phyloP scores from a whole-genome alignment of 2,113 vertebrate species.

The Chloebia gouldiae region DNA sequence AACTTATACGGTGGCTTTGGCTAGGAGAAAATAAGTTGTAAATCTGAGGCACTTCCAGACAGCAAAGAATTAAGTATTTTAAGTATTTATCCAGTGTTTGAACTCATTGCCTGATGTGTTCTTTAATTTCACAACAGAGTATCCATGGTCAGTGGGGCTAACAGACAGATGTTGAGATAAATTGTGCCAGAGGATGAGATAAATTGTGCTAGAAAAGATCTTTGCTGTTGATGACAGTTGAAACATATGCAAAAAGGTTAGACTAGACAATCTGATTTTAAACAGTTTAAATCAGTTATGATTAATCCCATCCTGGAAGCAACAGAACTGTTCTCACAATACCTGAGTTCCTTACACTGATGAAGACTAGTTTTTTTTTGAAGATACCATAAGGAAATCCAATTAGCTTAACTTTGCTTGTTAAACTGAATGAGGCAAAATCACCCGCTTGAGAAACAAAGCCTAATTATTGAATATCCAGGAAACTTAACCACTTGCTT shows the following conservation, averaged over 20 bases:
- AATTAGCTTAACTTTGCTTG: background rate
- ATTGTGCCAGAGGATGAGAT: background rate
- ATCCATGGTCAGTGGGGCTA: background rate
- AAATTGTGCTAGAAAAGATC: background rate
- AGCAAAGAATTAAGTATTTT: background rate
- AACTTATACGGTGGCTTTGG: background rate
- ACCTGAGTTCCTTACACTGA: background rate
- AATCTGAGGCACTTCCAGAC: background rate
- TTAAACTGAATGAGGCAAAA: constrained; percentile 8
- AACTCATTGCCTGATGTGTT: background rate
- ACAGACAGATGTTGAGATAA: background rate
- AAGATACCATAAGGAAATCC: background rate
- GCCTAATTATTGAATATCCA: background rate
- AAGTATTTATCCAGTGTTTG: background rate
- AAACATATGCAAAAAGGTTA: background rate
- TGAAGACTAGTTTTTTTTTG: background rate
- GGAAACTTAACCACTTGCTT: background rate
- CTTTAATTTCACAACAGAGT: background rate
- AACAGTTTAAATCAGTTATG: constrained; percentile 16
- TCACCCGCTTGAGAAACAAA: background rate
- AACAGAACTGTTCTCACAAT: background rate
- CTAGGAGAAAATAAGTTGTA: background rate
- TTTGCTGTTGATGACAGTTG: background rate
- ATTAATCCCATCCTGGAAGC: constrained; percentile 3
- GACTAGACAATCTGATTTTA: background rate